Conservation (phyloP, 2,797 vertebrate species). For the Antennarius maculatus region DNA sequence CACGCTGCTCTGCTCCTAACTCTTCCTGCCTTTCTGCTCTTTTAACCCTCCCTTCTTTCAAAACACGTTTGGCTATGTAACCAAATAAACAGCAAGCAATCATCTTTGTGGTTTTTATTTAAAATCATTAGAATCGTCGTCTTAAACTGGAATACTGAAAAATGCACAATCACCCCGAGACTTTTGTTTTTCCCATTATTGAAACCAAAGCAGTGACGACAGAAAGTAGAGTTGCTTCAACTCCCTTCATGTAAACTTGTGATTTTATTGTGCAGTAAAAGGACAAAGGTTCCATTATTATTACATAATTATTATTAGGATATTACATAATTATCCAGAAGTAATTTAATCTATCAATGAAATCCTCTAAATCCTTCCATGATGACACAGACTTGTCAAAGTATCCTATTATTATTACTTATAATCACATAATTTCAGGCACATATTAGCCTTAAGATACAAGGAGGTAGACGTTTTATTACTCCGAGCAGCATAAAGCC, state of each 20-base stretch:
- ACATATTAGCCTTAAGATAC: background rate
- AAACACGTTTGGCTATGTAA: constrained; percentile 16
- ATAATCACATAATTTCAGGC: background rate
- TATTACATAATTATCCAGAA: background rate
- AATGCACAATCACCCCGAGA: background rate
- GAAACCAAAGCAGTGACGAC: constrained; percentile 15
- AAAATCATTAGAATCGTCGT: background rate
- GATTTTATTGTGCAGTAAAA: constrained; percentile 4
- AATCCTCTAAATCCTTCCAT: background rate
- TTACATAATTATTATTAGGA: constrained; percentile 1
- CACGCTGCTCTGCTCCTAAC: constrained; percentile 37
- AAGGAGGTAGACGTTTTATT: background rate
- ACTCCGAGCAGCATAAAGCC: background rate
- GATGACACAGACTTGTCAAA: background rate
- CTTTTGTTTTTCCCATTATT: constrained; percentile 5
- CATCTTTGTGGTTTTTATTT: constrained; percentile 34
- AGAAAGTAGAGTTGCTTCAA: background rate
- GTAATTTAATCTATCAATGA: background rate
- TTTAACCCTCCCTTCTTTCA: constrained; percentile 50
- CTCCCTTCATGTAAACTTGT: constrained; percentile 10
- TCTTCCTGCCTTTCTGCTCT: constrained; percentile 10
- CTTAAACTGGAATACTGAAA: background rate
- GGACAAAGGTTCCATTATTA: constrained; percentile 1
- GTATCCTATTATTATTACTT: constrained; percentile 2
- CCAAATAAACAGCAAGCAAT: constrained; percentile 62